Evolutionary conservation across 2,113 vertebrate genomes (phyloP).

Genomic region (Pseudopodoces humilis): DNA sequence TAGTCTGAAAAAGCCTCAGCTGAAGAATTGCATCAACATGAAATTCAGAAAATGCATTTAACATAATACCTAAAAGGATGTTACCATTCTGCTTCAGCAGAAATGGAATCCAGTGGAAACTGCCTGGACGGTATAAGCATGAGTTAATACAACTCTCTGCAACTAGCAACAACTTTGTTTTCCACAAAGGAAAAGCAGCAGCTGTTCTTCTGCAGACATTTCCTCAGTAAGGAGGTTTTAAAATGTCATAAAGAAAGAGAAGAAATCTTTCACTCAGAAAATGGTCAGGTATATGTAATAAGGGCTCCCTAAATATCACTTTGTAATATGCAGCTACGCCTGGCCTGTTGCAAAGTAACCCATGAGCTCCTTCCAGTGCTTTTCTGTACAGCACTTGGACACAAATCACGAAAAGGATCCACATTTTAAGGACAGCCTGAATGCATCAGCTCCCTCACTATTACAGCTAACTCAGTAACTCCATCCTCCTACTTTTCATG

Average conservation of each 20-base stretch:
- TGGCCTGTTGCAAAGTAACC: neutral
- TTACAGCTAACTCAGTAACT: neutral
- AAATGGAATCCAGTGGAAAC: neutral
- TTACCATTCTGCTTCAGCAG: neutral
- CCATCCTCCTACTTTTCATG: neutral
- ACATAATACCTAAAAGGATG: neutral
- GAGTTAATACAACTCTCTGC: neutral
- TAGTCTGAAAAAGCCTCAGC: neutral
- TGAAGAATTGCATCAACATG: neutral
- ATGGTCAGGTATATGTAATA: neutral
- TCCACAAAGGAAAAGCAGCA: neutral
- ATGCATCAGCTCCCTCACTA: neutral
- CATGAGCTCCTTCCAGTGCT: neutral
- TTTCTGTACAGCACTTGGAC: neutral
- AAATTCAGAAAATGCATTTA: neutral
- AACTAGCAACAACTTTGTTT: neutral
- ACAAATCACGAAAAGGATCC: neutral
- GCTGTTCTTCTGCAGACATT: neutral
- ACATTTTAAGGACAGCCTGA: neutral
- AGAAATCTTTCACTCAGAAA: conserved; percentile 24
- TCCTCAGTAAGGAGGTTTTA: neutral
- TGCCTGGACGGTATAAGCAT: neutral
- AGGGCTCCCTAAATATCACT: neutral
- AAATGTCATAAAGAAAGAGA: neutral
- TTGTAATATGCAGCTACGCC: neutral